Percentiles rank a stretch among this genome's conserved stretches.
Evolutionary conservation across 2,888 invertebrate species (phyloP).

Genomic region (Escarpia spicata): DNA sequence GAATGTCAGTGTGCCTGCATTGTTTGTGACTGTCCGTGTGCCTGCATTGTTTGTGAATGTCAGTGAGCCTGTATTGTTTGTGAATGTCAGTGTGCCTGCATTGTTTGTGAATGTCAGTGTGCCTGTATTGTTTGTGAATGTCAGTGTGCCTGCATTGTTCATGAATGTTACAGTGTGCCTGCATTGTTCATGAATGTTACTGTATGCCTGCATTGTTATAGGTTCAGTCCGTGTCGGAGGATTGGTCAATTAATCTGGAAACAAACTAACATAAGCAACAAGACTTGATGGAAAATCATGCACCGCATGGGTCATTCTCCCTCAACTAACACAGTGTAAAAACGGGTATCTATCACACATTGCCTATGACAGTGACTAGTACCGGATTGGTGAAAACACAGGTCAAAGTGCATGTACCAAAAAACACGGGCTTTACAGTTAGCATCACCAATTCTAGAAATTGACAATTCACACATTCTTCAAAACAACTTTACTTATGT

Average conservation of each 20-base stretch:
- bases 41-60: no score
- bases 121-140: no score
- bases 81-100: no score
- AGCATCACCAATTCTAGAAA: background rate
- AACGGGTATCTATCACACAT: background rate
- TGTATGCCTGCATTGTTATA: no score
- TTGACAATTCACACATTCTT: background rate
- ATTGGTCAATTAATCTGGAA: background rate
- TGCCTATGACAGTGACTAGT: background rate
- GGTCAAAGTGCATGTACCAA: background rate
- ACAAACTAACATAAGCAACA: background rate
- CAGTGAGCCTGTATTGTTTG: no score
- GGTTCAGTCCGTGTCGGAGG: no score
- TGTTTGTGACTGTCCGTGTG: no score
- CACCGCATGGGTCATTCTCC: background rate
- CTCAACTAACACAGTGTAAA: background rate
- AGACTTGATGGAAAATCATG: background rate
- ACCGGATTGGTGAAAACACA: background rate
- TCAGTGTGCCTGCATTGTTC: no score
- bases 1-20: no score
- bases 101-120: no score
- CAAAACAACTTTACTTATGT: background rate
- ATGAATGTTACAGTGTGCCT: no score
- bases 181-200: no score
- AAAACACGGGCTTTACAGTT: background rate